Conservation (phyloP, 2,888 invertebrate species). For the Troides helena region DNA sequence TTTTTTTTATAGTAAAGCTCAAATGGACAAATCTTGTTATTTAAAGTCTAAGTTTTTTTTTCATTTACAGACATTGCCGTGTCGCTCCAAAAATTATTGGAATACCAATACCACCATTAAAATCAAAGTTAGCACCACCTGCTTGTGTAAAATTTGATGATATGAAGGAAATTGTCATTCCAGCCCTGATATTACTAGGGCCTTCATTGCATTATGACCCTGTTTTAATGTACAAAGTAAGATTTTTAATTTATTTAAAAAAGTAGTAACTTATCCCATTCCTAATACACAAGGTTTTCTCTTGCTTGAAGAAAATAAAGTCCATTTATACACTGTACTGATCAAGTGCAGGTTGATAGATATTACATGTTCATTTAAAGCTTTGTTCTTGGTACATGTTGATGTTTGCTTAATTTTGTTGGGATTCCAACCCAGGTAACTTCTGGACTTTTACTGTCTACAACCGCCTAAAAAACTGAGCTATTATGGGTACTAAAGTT, state of each 20-base stretch:
- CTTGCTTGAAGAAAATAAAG: too few species aligned
- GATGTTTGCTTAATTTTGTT: too few species aligned
- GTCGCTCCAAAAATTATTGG: slow-evolving; percentile 86
- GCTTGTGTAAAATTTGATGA: slow-evolving; percentile 86
- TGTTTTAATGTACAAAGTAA: slow-evolving; percentile 91
- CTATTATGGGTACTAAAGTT: neutral
- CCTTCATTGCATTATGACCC: slow-evolving; percentile 93
- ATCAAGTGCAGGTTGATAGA: too few species aligned
- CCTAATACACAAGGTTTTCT: neutral
- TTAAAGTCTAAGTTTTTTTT: neutral
- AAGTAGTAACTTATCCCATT: neutral
- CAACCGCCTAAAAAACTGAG: neutral
- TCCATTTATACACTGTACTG: too few species aligned
- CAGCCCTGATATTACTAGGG: slow-evolving; percentile 92
- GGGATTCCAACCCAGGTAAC: too few species aligned
- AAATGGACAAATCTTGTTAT: too few species aligned
- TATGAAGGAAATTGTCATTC: slow-evolving; percentile 87
- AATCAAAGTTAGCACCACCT: slow-evolving; percentile 82
- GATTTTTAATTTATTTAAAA: slow-evolving; percentile 31
- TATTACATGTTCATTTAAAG: too few species aligned
- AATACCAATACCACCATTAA: slow-evolving; percentile 72
- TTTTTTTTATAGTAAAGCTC: too few species aligned
- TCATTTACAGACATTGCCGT: slow-evolving; percentile 83
- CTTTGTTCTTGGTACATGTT: too few species aligned
- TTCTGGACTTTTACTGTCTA: too few species aligned